Base-by-base conservation (phyloP, 2,888 invertebrate genomes). In the Ecliptopera silaceata region DNA sequence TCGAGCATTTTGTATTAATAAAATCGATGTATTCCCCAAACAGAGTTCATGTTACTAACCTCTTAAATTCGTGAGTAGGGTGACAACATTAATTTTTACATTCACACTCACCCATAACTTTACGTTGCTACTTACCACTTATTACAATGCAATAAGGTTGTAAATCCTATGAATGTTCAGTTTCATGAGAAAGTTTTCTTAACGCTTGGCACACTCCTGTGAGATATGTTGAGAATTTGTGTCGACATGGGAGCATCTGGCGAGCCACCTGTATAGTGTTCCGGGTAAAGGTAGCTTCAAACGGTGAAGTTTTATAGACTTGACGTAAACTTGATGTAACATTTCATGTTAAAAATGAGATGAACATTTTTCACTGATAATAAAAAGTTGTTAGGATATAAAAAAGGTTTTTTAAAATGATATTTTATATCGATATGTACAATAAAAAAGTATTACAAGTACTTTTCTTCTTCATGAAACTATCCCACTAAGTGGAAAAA, bases 51-150 rank as follows among this genome's bases (percentile, higher is more conserved):
- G 60, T 68, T 65, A 68, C 65, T 62, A 65, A 65, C 48, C 71
- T 69, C 61, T 64, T 63, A 71, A 75, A 73, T 62, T 71, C n/a
- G 74, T 74, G 76, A 66, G 75, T 65, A 54, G 57, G 64, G 65
- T 73, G 75, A 77, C 77, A 78, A 71, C 73, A 79, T 81, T 77
- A 74, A 80, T 79, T 79, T 79, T 74, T 76, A 13, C 36, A 15
- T 15, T 15, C 15, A 15, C 13, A 36, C 15, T 36, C 3, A 36
- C 15, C 36, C 10, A 6, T 5, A 38, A 36, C 6, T 13, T 18
- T 31, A 47, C 39, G 41, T 1, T 11, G 20, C 39, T 34, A 1
- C n/a, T 6, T 56, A 43, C 34, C 49, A 47, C 50, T 29, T 61
- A 47, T 46, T 68, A 57, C 26, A 2, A 0, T 3, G 18, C 4